Evolutionary conservation across 2,797 vertebrate species (phyloP), one percentile per base, ranked within the genome.

Genomic region (Chanos chanos): DNA sequence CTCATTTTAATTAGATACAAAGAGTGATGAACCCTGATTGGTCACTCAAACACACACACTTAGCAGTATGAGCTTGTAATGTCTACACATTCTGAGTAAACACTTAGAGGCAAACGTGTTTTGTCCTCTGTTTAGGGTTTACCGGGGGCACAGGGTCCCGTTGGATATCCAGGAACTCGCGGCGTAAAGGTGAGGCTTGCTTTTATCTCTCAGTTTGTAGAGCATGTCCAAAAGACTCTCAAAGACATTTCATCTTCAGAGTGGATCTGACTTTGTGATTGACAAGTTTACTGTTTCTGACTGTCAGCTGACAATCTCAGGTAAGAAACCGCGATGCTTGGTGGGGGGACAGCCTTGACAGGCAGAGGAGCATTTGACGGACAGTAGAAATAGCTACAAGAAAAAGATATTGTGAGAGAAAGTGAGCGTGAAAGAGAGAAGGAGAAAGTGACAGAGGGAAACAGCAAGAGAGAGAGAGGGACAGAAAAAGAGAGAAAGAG

Each of bases 121-220:
- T 2, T 12, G 44, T 39, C 19, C 67, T 19, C 15, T 59, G 47
- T 55, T 37, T 64, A 97, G 94, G 95, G 94, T 47, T 79, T 82
- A 19, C 16, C 57, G 5, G 95, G 95, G 13, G 66, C 85, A 2
- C 86, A 87, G 9, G 95, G 95, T 15, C 93, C 94, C 1, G 31
- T 85, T 0, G 95, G 95, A 15, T 97, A 97, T 44, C 95, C 94
- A 1, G 95, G 95, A 55, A 84, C 86, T 58, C 92, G 95, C 0
- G 95, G 95, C 70, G 93, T 96, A 59, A 97, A 97, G 93, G 95
- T 96, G 79, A 84, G 87, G 16, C 49, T 5, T 4, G 4, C 49
- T 67, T 59, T 67, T 19, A 43, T 28, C 69, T 68, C 15, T 52
- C 31, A 33, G 25, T 25, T 71, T 59, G 12, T 41, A 25, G 12